Evolutionary conservation across 2,797 vertebrate species (phyloP).

Genomic region (Chaenodraco wilsoni): DNA sequence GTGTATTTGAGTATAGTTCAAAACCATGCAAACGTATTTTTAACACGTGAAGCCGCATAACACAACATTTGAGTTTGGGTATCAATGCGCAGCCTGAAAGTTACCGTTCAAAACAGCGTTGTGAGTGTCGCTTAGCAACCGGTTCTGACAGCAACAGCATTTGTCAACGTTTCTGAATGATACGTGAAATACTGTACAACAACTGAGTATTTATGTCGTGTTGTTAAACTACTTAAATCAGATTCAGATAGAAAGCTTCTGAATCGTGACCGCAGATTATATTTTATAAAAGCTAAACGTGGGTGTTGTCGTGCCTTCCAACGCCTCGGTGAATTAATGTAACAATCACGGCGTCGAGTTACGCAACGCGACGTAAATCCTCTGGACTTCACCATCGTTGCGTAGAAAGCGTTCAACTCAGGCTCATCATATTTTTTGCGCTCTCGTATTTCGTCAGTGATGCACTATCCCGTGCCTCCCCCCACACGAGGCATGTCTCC

Average conservation of each 20-base stretch:
- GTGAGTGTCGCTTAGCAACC: slow-evolving; percentile 64
- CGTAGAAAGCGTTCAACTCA: slow-evolving; percentile 63
- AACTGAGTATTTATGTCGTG: too few species aligned
- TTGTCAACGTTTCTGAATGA: background rate
- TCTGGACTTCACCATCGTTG: slow-evolving; percentile 30
- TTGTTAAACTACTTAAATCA: background rate
- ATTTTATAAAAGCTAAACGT: background rate
- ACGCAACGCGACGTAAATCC: slow-evolving; percentile 61
- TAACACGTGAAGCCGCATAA: background rate
- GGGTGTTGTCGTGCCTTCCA: background rate
- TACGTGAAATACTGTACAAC: too few species aligned
- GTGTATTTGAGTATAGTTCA: too few species aligned
- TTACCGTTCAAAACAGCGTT: background rate
- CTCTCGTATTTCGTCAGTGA: slow-evolving; percentile 66
- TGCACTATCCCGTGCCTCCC: slow-evolving; percentile 57
- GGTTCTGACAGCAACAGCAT: background rate
- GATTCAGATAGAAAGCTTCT: background rate
- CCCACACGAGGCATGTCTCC: slow-evolving; percentile 61
- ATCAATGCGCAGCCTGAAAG: background rate
- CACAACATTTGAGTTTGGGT: background rate
- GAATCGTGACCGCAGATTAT: background rate
- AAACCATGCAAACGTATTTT: too few species aligned
- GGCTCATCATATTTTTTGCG: slow-evolving; percentile 56
- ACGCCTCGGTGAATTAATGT: slow-evolving; percentile 22
- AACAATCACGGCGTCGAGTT: slow-evolving; percentile 26